These are phyloP conservation scores for Rhinichthys klamathensis DNA, from an alignment of 2,113 vertebrate genomes.

Conservation along the genomic window DNA sequence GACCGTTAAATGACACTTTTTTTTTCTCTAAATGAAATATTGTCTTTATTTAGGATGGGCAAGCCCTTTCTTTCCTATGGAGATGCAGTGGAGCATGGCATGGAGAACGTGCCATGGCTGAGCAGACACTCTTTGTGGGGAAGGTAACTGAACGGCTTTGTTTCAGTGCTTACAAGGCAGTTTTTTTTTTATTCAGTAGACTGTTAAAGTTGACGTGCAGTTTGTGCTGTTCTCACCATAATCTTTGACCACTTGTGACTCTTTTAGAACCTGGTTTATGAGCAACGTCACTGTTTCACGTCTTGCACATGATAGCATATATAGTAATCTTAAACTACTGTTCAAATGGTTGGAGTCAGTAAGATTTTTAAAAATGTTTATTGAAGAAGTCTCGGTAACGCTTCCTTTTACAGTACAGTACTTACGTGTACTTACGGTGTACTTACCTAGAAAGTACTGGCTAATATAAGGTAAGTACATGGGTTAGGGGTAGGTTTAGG, in stretches of 20 bases:
- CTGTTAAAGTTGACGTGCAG: background rate
- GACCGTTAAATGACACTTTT: background rate
- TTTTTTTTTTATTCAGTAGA: background rate
- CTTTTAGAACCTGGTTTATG: background rate
- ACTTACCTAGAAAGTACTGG: too few species aligned
- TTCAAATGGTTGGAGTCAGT: background rate
- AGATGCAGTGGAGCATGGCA: constrained; percentile 81
- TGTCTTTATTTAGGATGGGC: constrained; percentile 74
- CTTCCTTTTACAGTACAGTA: too few species aligned
- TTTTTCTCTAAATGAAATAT: background rate
- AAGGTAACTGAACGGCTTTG: constrained; percentile 75
- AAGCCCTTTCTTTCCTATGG: constrained; percentile 90
- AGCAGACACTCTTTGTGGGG: constrained; percentile 85
- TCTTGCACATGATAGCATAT: background rate
- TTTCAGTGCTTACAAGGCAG: background rate
- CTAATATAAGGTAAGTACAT: too few species aligned
- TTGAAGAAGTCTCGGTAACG: too few species aligned
- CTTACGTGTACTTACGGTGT: too few species aligned
- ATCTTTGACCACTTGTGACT: constrained; percentile 16
- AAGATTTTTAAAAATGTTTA: background rate
- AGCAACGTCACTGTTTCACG: background rate
- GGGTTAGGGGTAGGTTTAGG: too few species aligned
- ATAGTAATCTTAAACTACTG: background rate
- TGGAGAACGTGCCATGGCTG: constrained; percentile 86
- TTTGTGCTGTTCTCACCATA: constrained; percentile 9